Evolutionary conservation across 2,797 vertebrate genomes (phyloP).

Genomic region (Brachyrhaphis roseni): DNA sequence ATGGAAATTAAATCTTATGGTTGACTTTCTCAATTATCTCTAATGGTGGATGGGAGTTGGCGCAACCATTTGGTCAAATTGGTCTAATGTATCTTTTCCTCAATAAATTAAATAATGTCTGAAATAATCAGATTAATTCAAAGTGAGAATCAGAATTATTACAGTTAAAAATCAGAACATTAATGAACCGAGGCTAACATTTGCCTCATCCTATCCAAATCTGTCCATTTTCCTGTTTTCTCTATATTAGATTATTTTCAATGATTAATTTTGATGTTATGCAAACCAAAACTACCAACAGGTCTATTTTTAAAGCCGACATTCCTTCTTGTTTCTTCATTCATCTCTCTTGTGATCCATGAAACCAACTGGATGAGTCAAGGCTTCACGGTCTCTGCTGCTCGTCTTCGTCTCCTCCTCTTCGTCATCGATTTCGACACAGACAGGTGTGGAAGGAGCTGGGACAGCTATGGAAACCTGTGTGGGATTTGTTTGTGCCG

Average conservation of each 20-base stretch:
- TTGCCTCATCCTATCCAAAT: neutral
- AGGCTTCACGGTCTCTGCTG: constrained; percentile 36
- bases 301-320: neutral
- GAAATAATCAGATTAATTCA: neutral
- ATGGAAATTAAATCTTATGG: too few relatives aligned
- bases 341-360: constrained; percentile 26
- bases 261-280: neutral
- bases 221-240: neutral
- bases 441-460: constrained; percentile 8
- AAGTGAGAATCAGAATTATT: neutral
- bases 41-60: too few relatives aligned
- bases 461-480: constrained; percentile 3
- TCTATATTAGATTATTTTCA: neutral
- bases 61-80: neutral
- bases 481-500: constrained; percentile 15
- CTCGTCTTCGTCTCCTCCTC: constrained; percentile 14
- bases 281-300: neutral
- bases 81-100: neutral
- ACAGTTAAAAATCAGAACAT: neutral
- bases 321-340: constrained; percentile 30
- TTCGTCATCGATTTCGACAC: constrained; percentile 64
- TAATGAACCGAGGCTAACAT: neutral
- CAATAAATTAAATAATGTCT: neutral
- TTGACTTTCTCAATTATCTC: too few relatives aligned
- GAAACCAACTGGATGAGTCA: constrained; percentile 20